These are phyloP conservation scores for Artibeus lituratus DNA, from an alignment of 2,797 vertebrate species.

Conservation along the genomic window DNA sequence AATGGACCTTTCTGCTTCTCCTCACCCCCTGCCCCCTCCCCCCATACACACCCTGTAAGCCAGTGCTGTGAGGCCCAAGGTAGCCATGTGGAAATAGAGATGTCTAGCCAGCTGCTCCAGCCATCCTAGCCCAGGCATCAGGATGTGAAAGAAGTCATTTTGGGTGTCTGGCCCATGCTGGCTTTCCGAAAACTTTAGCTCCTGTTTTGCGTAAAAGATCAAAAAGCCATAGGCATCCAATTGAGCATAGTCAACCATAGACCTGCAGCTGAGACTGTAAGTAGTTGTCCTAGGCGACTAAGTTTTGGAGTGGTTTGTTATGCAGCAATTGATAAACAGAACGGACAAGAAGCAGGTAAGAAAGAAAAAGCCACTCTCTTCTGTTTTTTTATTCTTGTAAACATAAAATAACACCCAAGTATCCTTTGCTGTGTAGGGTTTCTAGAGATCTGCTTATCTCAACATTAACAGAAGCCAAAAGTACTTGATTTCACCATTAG, in stretches of 20 bases:
- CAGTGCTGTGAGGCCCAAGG: neutral
- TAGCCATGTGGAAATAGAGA: neutral
- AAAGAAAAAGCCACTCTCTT: neutral
- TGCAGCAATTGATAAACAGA: neutral
- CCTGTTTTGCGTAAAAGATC: neutral
- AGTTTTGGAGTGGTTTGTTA: constrained; percentile 2
- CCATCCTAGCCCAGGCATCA: neutral
- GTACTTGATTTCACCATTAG: constrained; percentile 34
- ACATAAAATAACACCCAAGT: neutral
- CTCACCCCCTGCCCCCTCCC: no score
- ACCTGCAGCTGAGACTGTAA: neutral
- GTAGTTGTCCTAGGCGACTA: neutral
- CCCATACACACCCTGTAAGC: neutral
- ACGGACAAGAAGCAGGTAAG: neutral
- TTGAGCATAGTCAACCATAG: neutral
- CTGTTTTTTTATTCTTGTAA: neutral
- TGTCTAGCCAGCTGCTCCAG: neutral
- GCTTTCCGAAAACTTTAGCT: neutral
- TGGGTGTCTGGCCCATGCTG: neutral
- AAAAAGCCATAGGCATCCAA: neutral
- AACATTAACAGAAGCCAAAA: constrained; percentile 34
- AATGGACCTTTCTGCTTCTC: neutral
- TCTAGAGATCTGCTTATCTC: constrained; percentile 3
- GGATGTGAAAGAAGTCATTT: neutral
- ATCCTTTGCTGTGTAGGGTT: neutral